Evolutionary conservation across 2,888 invertebrate genomes (phyloP).

Genomic region (Pterostichus madidus): DNA sequence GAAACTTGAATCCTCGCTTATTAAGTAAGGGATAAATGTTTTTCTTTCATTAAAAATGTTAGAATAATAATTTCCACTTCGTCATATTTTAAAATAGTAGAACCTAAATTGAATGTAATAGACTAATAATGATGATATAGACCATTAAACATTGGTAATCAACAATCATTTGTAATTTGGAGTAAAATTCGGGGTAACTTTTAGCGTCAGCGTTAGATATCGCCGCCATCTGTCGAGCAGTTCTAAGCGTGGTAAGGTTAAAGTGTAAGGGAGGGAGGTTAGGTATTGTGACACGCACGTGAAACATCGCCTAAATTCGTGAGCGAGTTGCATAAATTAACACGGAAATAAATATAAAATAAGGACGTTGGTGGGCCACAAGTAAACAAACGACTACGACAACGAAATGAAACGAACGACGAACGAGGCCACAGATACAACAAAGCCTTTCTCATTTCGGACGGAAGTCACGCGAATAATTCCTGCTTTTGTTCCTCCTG

Average conservation of each 20-base stretch:
- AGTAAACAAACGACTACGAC: conserved; percentile 67
- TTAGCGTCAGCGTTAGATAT: conserved; percentile 1
- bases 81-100: too few species aligned
- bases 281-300: conserved; percentile 55
- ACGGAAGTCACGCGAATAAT: conserved; percentile 60
- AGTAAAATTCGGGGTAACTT: neutral
- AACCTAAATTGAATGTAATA: too few species aligned
- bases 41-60: too few species aligned
- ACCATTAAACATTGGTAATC: neutral
- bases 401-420: conserved; percentile 43
- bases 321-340: conserved; percentile 74
- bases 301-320: conserved; percentile 71
- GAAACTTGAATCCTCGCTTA: too few species aligned
- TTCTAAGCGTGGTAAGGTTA: neutral
- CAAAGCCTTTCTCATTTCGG: conserved; percentile 62
- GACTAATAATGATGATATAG: neutral
- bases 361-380: conserved; percentile 67
- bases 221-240: conserved; percentile 1
- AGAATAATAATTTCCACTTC: too few species aligned
- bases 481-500: conserved; percentile 56
- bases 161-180: neutral
- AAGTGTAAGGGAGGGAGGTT: neutral
- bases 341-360: conserved; percentile 74
- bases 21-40: too few species aligned
- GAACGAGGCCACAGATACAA: conserved; percentile 68